These are phyloP conservation scores for Istiophorus platypterus DNA, from an alignment of 2,113 vertebrate genomes.

Conservation along the genomic window DNA sequence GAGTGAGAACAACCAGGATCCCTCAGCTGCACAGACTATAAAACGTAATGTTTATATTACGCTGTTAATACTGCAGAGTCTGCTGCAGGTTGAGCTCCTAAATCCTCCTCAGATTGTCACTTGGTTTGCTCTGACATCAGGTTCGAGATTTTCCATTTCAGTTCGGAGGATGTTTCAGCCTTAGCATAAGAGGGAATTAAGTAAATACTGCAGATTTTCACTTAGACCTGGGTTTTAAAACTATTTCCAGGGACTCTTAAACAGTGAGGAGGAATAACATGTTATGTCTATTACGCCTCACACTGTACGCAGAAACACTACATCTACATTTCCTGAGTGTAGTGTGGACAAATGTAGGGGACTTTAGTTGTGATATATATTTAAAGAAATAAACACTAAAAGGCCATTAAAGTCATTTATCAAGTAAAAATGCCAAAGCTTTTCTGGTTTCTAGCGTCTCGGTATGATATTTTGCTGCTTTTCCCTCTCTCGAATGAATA, in stretches of 20 bases:
- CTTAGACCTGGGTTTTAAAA: background rate
- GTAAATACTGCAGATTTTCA: background rate
- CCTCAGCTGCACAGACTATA: constrained; percentile 26
- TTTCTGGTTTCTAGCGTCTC: no score
- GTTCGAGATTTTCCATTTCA: constrained; percentile 42
- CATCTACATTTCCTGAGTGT: background rate
- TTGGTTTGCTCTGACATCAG: constrained; percentile 21
- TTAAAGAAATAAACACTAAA: no score
- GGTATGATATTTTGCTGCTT: no score
- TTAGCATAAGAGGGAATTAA: background rate
- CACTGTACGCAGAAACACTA: background rate
- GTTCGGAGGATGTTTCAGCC: constrained; percentile 1
- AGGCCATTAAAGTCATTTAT: no score
- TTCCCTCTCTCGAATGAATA: no score
- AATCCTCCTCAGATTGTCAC: constrained; percentile 45
- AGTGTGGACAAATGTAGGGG: no score
- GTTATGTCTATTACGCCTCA: background rate
- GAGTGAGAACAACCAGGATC: constrained; percentile 59
- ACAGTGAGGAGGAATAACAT: background rate
- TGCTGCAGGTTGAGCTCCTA: constrained; percentile 20
- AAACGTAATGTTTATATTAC: constrained; percentile 59
- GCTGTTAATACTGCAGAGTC: constrained; percentile 31
- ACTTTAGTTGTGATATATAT: no score
- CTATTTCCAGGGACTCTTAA: background rate
- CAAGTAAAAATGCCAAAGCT: no score